These are phyloP conservation scores for Romanomermis culicivorax DNA, from an alignment of 2,888 invertebrate species.

Conservation along the genomic window DNA sequence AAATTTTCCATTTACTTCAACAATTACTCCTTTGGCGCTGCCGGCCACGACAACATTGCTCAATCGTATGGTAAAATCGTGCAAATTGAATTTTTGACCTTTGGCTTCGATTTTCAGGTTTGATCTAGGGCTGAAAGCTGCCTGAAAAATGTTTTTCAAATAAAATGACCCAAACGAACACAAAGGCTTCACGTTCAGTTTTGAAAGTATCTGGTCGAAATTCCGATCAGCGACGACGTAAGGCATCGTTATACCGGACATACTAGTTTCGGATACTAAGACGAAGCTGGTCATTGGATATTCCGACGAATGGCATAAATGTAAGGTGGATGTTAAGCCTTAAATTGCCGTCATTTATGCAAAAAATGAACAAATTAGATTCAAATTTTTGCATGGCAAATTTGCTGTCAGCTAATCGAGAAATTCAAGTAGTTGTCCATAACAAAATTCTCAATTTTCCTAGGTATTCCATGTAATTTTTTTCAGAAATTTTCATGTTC, in stretches of 20 bases:
- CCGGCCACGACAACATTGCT: not conserved
- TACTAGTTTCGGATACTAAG: not conserved
- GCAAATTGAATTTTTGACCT: not conserved
- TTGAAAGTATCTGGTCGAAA: not conserved
- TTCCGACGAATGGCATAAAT: constrained; percentile 3
- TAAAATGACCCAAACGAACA: not conserved
- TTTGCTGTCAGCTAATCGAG: no score
- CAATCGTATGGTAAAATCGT: not conserved
- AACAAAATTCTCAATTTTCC: no score
- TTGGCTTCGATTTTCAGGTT: not conserved
- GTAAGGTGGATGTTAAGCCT: not conserved
- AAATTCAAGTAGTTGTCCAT: no score
- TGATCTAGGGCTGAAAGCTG: not conserved
- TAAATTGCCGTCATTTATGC: no score
- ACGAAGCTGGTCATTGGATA: constrained; percentile 1
- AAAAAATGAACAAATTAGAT: no score
- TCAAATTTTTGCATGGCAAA: no score
- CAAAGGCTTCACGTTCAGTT: not conserved
- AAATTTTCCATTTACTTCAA: no score
- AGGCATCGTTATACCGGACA: not conserved
- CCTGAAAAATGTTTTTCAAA: not conserved
- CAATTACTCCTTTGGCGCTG: not conserved
- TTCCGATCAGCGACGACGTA: not conserved
- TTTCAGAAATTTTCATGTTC: no score
- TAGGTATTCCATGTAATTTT: no score